phyloP scores from a whole-genome alignment of 2,797 vertebrate species.

The Pterois miles region DNA sequence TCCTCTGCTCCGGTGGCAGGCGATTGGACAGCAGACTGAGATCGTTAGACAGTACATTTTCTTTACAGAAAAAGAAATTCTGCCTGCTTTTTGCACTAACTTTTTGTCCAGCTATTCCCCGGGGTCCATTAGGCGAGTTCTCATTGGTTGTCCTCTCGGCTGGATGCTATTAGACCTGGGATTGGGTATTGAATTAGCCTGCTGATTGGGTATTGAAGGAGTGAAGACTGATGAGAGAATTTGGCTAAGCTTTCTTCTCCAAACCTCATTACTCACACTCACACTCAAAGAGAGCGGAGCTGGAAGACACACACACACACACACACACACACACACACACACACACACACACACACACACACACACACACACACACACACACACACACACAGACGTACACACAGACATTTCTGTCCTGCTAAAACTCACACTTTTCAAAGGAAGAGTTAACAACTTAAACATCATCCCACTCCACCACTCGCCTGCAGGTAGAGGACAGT shows the following conservation, averaged over 20 bases:
- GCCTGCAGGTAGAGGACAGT: conserved; percentile 33
- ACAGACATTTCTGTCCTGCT: conserved; percentile 30
- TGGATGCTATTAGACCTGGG: conserved; percentile 76
- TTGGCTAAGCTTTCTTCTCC: conserved; percentile 79
- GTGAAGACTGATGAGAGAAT: conserved; percentile 82
- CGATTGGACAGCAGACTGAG: conserved; percentile 34
- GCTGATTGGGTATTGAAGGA: conserved; percentile 82
- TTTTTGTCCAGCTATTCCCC: conserved; percentile 61
- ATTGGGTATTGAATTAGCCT: conserved; percentile 82
- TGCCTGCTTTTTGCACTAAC: conserved; percentile 52
- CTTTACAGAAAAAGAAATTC: conserved; percentile 48
- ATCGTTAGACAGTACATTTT: conserved; percentile 54
- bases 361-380: background rate
- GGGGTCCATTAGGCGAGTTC: conserved; percentile 56
- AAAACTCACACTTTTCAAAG: conserved; percentile 34
- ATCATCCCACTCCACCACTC: conserved; percentile 10
- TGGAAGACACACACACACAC: conserved; percentile 28
- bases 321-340: conserved; percentile 2
- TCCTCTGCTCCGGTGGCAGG: conserved; percentile 11
- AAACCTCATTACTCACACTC: conserved; percentile 80
- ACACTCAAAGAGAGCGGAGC: conserved; percentile 65
- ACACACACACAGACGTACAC: background rate
- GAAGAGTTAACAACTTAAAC: conserved; percentile 49
- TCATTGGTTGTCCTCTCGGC: conserved; percentile 69
- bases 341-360: conserved; percentile 11